A percentile compares a stretch with the other conserved stretches of the same genome.
phyloP scores from a whole-genome alignment of 2,113 vertebrate species.

The Thunnus thynnus region DNA sequence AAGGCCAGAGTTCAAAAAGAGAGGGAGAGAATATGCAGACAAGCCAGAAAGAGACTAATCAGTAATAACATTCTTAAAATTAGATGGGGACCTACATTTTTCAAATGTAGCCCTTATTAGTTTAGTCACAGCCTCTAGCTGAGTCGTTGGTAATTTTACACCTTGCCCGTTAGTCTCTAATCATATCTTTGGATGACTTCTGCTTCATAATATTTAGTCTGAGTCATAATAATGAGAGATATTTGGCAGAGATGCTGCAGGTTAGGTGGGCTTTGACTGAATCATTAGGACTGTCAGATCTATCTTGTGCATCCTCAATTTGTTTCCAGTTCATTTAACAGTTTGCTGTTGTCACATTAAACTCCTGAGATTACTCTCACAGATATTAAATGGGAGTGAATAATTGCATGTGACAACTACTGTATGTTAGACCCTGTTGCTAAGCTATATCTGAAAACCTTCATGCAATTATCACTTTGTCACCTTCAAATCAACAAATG shows the following conservation, averaged over 20 bases:
- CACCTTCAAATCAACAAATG: neutral
- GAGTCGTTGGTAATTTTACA: neutral
- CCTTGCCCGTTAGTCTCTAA: neutral
- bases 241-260: constrained; percentile 29
- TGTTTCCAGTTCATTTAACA: constrained; percentile 25
- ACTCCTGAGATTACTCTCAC: neutral
- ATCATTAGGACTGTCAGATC: constrained; percentile 8
- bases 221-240: constrained; percentile 7
- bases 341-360: constrained; percentile 9
- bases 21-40: neutral
- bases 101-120: neutral
- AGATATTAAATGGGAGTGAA: neutral
- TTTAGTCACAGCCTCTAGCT: neutral
- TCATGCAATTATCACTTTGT: constrained; percentile 11
- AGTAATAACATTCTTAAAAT: neutral
- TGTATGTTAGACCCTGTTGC: neutral
- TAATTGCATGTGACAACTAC: neutral
- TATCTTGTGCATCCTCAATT: neutral
- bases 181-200: neutral
- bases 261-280: neutral
- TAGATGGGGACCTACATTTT: neutral
- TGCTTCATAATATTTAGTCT: neutral
- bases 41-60: neutral
- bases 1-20: constrained; percentile 52
- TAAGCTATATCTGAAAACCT: neutral